These are phyloP conservation scores for Ellobius talpinus DNA, from an alignment of 2,113 vertebrate genomes.

Conservation along the genomic window DNA sequence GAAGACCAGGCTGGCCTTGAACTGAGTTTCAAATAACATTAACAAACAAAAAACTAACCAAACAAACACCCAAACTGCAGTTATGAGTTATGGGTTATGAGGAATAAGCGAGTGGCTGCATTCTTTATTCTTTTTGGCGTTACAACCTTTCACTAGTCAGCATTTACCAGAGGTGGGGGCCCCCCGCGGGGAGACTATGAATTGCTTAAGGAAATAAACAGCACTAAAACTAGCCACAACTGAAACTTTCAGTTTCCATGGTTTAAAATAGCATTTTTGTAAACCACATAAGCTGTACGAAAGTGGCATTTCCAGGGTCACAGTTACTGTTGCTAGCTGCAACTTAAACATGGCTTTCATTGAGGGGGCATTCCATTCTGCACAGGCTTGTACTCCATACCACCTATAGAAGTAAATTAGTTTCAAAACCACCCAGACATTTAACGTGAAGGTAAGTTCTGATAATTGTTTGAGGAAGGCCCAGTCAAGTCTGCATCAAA, in stretches of 20 bases:
- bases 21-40: not conserved
- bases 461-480: slow-evolving; percentile 54
- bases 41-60: not conserved
- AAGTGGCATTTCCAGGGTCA: slow-evolving; percentile 6
- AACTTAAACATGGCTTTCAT: slow-evolving; percentile 55
- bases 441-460: slow-evolving; percentile 53
- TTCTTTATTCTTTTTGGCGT: not conserved
- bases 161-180: not conserved
- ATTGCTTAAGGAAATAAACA: slow-evolving; percentile 49
- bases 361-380: slow-evolving; percentile 32
- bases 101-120: not conserved
- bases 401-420: slow-evolving; percentile 54
- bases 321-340: slow-evolving; percentile 14
- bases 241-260: slow-evolving; percentile 63
- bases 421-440: slow-evolving; percentile 59
- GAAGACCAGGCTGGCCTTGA: not conserved
- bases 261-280: slow-evolving; percentile 47
- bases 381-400: slow-evolving; percentile 14
- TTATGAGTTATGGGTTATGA: not conserved
- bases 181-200: not conserved
- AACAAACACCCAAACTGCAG: not conserved
- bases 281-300: not conserved
- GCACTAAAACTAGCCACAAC: not conserved
- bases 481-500: slow-evolving; percentile 64
- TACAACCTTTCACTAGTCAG: slow-evolving; percentile 6